These are phyloP conservation scores for Onychostoma macrolepis DNA, from an alignment of 2,113 vertebrate genomes.

Conservation along the genomic window DNA sequence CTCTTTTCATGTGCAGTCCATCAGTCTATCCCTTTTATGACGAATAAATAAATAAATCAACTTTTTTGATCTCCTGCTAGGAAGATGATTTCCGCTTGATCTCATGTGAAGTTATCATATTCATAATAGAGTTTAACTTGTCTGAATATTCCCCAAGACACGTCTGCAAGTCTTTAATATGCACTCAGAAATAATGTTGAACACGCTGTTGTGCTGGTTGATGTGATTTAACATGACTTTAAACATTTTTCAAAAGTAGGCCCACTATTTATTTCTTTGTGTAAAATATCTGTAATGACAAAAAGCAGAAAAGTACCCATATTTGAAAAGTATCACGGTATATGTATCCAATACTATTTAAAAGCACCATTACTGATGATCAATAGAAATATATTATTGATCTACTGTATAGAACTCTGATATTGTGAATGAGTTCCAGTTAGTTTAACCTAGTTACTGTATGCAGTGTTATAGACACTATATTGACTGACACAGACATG, in stretches of 20 bases:
- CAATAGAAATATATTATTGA: constrained; percentile 1
- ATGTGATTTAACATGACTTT: not conserved
- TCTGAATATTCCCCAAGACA: too few species aligned
- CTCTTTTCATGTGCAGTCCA: too few species aligned
- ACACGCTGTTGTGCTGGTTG: not conserved
- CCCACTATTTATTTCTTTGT: not conserved
- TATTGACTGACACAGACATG: not conserved
- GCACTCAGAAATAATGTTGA: too few species aligned
- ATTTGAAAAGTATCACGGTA: not conserved
- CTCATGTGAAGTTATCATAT: not conserved
- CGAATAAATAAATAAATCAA: too few species aligned
- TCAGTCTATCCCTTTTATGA: too few species aligned
- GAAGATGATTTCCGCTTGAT: too few species aligned
- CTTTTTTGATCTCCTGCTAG: too few species aligned
- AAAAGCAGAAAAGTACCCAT: not conserved
- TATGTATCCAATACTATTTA: not conserved
- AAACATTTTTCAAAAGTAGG: not conserved
- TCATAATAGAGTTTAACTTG: not conserved
- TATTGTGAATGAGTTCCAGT: not conserved
- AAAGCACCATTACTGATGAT: constrained; percentile 4
- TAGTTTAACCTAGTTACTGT: not conserved
- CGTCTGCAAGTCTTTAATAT: too few species aligned
- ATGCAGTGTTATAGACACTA: constrained; percentile 4
- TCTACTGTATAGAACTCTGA: not conserved
- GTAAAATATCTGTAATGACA: not conserved